Evolutionary conservation across 2,888 invertebrate species (phyloP), one percentile per base, ranked within the genome.

Genomic region (Atherix ibis): DNA sequence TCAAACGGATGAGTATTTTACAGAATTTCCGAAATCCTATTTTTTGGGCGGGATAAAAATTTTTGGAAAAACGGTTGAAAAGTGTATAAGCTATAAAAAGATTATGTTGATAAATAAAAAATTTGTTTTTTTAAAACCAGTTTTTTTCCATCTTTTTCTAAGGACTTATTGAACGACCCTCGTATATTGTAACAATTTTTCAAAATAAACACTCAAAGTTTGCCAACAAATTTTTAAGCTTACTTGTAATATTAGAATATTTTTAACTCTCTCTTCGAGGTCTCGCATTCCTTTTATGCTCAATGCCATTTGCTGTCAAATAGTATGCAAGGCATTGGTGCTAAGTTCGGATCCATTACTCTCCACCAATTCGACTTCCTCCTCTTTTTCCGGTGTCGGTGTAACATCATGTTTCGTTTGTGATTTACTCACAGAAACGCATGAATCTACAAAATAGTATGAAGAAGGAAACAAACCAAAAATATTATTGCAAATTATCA

Each of bases 241-340:
- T 54, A 77, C 78, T 68, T 78, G 71, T 41, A 81, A 58, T 47
- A 73, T 67, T 17, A 84, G 84, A 53, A 85, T 74, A 38, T 70
- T 60, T 62, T 80, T 81, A 26, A 83, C 79, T 64, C 82, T 77
- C 49, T 81, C 78, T 59, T 87, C 85, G 41, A 87, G 61, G 51
- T 82, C 78, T 48, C 68, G 70, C 65, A 83, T 76, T 37, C 77
- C 66, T 50, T 76, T 75, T 44, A 83, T 60, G 50, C 81, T 80
- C 32, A 72, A 56, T n/a, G 80, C 78, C 78, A 84, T 66, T 49
- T 69, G 67, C 40, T 68, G 65, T 26, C 68, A 59, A 43, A 70
- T 67, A 42, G 60, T 67, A 53, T 70, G 71, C 24, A 75, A 53
- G 14, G 73, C 67, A 40, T 65, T 64, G 4, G 73, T 68, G 48